phyloP scores from a whole-genome alignment of 2,113 vertebrate species.

The Gallinago paraguaiae region DNA sequence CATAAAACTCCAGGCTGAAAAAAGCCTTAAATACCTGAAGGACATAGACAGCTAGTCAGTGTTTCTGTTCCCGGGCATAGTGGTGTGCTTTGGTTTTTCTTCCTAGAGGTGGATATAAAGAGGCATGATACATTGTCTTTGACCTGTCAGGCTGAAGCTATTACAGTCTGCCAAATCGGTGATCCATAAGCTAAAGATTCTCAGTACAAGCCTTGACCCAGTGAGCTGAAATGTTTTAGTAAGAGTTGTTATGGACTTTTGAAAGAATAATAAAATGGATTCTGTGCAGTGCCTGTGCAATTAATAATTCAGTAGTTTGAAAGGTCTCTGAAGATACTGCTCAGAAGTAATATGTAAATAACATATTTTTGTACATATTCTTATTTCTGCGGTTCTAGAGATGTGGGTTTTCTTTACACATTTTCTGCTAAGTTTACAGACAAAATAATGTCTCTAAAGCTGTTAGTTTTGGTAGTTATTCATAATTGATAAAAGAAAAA shows the following conservation, averaged over 20 bases:
- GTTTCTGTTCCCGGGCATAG: background rate
- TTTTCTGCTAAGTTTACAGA: background rate
- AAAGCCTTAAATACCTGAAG: background rate
- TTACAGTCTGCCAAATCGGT: background rate
- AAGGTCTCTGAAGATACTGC: conserved; percentile 11
- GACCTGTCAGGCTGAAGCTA: background rate
- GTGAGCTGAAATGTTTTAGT: conserved; percentile 38
- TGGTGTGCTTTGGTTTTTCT: background rate
- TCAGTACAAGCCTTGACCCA: background rate
- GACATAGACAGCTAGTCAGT: background rate
- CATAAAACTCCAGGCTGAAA: background rate
- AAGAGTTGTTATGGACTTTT: conserved; percentile 2
- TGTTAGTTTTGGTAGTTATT: background rate
- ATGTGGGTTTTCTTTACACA: background rate
- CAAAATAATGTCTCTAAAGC: background rate
- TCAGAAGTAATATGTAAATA: background rate
- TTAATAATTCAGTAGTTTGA: conserved; percentile 51
- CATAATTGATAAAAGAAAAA: background rate
- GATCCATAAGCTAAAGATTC: background rate
- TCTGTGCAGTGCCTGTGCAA: conserved; percentile 16
- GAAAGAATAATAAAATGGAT: conserved; percentile 16
- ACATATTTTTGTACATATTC: background rate
- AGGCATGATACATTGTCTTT: background rate
- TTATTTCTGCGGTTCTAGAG: background rate
- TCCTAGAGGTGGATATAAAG: background rate